Evolutionary conservation across 2,888 invertebrate species (phyloP).

Genomic region (Pelosia muscerda): DNA sequence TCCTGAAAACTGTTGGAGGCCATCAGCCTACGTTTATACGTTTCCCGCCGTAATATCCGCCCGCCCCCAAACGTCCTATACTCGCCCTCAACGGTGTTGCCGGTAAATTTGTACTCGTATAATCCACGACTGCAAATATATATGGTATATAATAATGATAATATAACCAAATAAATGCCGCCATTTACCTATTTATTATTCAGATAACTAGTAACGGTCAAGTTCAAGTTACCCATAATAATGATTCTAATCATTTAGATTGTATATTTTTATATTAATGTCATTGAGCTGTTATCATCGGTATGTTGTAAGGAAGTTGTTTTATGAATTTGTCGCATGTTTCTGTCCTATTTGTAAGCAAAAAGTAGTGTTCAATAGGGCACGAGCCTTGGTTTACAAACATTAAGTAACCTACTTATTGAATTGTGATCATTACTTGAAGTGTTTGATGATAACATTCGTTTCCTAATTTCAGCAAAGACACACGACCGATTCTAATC

Average conservation of each 20-base stretch:
- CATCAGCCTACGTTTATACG: not conserved
- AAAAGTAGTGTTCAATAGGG: slow-evolving; percentile 10
- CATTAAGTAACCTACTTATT: slow-evolving; percentile 21
- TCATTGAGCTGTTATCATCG: not conserved
- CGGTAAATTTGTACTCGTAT: slow-evolving; percentile 9
- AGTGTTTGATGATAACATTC: slow-evolving; percentile 47
- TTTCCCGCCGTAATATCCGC: slow-evolving; percentile 26
- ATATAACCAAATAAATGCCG: not conserved
- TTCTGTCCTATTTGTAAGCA: slow-evolving; percentile 24
- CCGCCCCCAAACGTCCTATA: slow-evolving; percentile 37
- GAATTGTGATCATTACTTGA: slow-evolving; percentile 8
- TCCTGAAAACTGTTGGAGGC: not conserved
- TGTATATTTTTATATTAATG: not conserved
- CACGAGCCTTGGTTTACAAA: slow-evolving; percentile 25
- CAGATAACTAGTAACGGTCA: slow-evolving; percentile 5
- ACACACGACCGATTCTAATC: slow-evolving; percentile 51
- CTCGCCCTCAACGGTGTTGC: slow-evolving; percentile 31
- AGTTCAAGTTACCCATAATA: slow-evolving; percentile 14
- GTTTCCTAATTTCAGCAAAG: slow-evolving; percentile 66
- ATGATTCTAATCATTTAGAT: not conserved
- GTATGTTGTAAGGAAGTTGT: not conserved
- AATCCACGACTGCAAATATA: slow-evolving; percentile 10
- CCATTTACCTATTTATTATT: slow-evolving; percentile 11
- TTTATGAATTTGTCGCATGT: slow-evolving; percentile 3
- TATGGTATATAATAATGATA: slow-evolving; percentile 18